phyloP scores from a whole-genome alignment of 2,113 vertebrate species.

The Nerophis ophidion region DNA sequence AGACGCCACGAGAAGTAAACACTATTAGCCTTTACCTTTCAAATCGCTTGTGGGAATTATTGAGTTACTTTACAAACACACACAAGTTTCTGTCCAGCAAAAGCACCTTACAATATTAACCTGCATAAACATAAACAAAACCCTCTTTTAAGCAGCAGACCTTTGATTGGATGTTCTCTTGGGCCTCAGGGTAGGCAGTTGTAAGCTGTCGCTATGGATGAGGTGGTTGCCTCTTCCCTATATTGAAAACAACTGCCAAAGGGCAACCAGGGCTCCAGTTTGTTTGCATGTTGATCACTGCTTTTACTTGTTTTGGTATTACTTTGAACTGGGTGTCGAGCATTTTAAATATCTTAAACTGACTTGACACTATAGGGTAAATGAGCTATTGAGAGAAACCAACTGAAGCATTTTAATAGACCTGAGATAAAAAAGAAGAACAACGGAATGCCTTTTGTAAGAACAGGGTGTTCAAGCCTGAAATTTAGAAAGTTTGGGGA shows the following conservation, averaged over 20 bases:
- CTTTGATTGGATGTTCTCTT: constrained; percentile 19
- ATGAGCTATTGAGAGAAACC: constrained; percentile 22
- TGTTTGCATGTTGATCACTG: constrained; percentile 8
- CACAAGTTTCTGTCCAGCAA: background rate
- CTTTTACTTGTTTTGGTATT: constrained; percentile 5
- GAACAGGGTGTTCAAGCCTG: constrained; percentile 29
- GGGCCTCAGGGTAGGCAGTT: constrained; percentile 34
- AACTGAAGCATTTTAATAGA: constrained; percentile 46
- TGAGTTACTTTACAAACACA: background rate
- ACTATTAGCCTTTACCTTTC: background rate
- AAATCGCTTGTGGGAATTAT: background rate
- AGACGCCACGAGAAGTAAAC: background rate
- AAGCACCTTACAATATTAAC: background rate
- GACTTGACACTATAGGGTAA: background rate
- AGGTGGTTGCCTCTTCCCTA: constrained; percentile 18
- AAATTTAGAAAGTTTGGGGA: constrained; percentile 30
- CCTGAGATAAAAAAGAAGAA: constrained; percentile 24
- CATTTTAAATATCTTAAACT: background rate
- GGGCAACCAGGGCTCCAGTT: constrained; percentile 20
- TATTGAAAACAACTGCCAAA: constrained; percentile 18
- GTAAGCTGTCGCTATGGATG: constrained; percentile 24
- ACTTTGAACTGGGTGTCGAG: background rate
- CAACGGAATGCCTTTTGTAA: constrained; percentile 36
- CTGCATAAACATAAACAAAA: background rate
- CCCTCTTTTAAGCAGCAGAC: background rate